Conservation (phyloP, 2,888 invertebrate genomes). For the Anoncus sp. region DNA sequence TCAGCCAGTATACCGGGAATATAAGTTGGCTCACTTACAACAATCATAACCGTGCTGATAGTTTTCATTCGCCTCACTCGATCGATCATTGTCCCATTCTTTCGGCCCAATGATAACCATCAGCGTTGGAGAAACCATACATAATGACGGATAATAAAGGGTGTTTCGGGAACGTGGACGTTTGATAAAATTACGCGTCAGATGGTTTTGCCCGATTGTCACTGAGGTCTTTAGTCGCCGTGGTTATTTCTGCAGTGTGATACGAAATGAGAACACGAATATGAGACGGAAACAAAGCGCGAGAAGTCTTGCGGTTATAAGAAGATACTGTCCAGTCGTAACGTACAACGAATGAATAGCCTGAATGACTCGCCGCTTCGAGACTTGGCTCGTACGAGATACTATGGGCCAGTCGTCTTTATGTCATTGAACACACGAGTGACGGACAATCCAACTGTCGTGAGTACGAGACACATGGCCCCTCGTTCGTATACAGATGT, state of each 20-base stretch:
- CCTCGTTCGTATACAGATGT: neutral
- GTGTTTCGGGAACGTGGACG: constrained; percentile 10
- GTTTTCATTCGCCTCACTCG: constrained; percentile 28
- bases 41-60: constrained; percentile 42
- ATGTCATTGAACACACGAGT: constrained; percentile 61
- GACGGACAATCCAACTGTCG: constrained; percentile 52
- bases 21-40: constrained; percentile 44
- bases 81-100: constrained; percentile 17
- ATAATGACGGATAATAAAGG: constrained; percentile 57
- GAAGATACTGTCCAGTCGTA: constrained; percentile 47
- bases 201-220: constrained; percentile 27
- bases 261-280: constrained; percentile 47
- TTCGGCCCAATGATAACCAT: constrained; percentile 32
- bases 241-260: constrained; percentile 37
- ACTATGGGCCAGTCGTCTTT: constrained; percentile 55
- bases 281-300: constrained; percentile 32
- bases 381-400: constrained; percentile 38
- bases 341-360: constrained; percentile 55
- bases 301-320: constrained; percentile 31
- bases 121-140: constrained; percentile 11
- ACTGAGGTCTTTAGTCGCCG: constrained; percentile 25
- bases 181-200: constrained; percentile 42
- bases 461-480: constrained; percentile 19
- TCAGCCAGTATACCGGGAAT: constrained; percentile 19
- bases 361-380: constrained; percentile 55